Evolutionary conservation across 2,797 vertebrate species (phyloP).

Genomic region (Anguilla pacifica): DNA sequence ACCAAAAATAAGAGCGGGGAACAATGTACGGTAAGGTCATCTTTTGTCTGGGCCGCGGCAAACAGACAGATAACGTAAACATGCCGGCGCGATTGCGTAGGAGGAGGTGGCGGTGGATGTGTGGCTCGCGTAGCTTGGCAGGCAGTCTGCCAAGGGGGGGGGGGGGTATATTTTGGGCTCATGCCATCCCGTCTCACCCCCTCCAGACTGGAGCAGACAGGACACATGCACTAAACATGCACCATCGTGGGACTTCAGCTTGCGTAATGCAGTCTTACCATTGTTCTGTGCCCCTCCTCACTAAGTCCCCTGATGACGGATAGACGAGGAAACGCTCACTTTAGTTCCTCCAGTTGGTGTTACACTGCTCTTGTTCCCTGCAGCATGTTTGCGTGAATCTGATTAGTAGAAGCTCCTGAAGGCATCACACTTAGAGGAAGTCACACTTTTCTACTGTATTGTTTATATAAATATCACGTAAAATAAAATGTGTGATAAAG

Average conservation of each 20-base stretch:
- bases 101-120: background rate
- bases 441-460: background rate
- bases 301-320: slow-evolving; percentile 30
- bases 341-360: background rate
- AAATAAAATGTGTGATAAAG: too few relatives aligned
- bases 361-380: background rate
- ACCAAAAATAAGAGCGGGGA: slow-evolving; percentile 45
- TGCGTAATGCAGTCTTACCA: slow-evolving; percentile 47
- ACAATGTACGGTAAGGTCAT: slow-evolving; percentile 38
- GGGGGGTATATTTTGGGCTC: background rate
- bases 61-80: slow-evolving; percentile 46
- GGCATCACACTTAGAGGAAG: background rate
- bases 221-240: slow-evolving; percentile 39
- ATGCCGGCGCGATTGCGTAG: slow-evolving; percentile 4
- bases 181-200: background rate
- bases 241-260: slow-evolving; percentile 37
- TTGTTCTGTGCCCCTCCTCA: slow-evolving; percentile 39
- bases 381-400: background rate
- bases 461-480: background rate
- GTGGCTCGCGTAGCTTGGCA: background rate
- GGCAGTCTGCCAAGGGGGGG: background rate
- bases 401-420: background rate
- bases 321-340: slow-evolving; percentile 33
- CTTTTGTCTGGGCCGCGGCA: slow-evolving; percentile 43
- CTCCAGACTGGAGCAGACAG: slow-evolving; percentile 31